phyloP scores from a whole-genome alignment of 2,113 vertebrate genomes.

The Sciurus niger region DNA sequence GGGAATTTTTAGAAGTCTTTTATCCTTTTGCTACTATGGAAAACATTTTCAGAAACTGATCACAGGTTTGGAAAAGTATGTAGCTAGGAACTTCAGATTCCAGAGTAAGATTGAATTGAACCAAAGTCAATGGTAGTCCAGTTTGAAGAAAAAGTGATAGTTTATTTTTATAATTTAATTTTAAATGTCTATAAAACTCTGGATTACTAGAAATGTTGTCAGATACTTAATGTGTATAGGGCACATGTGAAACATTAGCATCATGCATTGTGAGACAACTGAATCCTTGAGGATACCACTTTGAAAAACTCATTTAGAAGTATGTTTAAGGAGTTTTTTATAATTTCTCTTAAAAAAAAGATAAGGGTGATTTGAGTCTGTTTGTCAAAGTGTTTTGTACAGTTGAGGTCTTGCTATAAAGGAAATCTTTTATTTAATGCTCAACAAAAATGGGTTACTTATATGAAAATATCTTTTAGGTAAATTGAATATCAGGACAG shows the following conservation, averaged over 20 bases:
- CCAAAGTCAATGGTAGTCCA: neutral
- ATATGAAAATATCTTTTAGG: neutral
- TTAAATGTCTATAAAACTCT: neutral
- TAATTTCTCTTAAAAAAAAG: neutral
- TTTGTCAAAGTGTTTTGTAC: neutral
- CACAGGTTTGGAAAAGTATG: neutral
- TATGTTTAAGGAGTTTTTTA: neutral
- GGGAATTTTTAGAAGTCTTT: neutral
- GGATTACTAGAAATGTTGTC: neutral
- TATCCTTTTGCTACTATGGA: neutral
- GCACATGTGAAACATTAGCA: neutral
- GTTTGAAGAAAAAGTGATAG: neutral
- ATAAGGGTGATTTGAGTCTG: neutral
- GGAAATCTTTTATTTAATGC: neutral
- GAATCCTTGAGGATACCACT: neutral
- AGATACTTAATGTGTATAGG: neutral
- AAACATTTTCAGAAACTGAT: neutral
- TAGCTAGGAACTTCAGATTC: neutral
- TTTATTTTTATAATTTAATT: neutral
- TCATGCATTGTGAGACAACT: neutral
- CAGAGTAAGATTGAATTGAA: neutral
- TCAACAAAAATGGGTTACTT: neutral
- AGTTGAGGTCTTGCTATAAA: neutral
- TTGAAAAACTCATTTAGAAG: neutral
- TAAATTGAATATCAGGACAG: neutral